Evolutionary conservation across 2,797 vertebrate genomes (phyloP).

Genomic region (Malacoctenus gilli): DNA sequence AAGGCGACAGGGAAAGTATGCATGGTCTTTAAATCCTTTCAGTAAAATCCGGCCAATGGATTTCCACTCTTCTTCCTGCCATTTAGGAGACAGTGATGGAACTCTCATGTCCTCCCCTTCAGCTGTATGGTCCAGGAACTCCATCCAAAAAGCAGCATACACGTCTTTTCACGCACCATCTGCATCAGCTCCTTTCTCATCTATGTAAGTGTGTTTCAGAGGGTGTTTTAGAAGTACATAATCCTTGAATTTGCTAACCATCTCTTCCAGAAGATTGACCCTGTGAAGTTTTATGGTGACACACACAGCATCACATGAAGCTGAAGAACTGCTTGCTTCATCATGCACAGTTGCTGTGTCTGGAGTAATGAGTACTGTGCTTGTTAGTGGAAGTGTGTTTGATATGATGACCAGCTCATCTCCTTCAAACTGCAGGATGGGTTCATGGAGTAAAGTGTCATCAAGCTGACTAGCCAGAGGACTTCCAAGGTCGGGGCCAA

Average conservation of each 20-base stretch:
- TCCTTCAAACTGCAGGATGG: no score
- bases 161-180: conserved; percentile 41
- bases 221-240: conserved; percentile 13
- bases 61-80: conserved; percentile 57
- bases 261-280: conserved; percentile 30
- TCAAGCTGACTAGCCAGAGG: no score
- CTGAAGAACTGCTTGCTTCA: no score
- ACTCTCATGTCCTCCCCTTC: conserved; percentile 51
- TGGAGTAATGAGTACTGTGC: no score
- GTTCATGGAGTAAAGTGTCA: no score
- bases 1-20: conserved; percentile 34
- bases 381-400: no score
- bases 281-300: no score
- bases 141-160: conserved; percentile 43
- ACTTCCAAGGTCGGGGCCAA: no score
- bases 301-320: no score
- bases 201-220: conserved; percentile 43
- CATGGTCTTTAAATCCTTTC: conserved; percentile 33
- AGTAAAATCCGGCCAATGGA: conserved; percentile 40
- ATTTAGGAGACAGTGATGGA: conserved; percentile 42
- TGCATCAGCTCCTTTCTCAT: conserved; percentile 43
- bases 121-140: conserved; percentile 30
- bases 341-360: no score
- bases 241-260: conserved; percentile 50
- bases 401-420: no score